These are phyloP conservation scores for Oryzaephilus surinamensis DNA, from an alignment of 1,140 invertebrate species.

Conservation along the genomic window DNA sequence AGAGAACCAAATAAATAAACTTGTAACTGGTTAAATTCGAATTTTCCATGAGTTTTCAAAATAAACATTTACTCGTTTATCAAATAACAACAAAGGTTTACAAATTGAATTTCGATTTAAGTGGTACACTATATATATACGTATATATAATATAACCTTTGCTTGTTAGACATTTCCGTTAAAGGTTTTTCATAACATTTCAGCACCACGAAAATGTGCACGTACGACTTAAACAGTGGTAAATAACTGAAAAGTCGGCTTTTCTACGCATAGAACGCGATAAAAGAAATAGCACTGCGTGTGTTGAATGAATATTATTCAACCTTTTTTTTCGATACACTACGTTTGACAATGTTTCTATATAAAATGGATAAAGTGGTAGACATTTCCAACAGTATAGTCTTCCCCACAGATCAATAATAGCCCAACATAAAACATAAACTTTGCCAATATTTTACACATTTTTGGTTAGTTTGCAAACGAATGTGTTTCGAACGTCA, in stretches of 20 bases:
- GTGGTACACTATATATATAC: too few species aligned
- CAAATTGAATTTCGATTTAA: conserved; percentile 11
- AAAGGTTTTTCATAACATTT: conserved; percentile 11
- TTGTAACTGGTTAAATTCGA: too few species aligned
- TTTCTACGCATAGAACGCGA: conserved; percentile 13
- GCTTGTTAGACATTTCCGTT: conserved; percentile 5
- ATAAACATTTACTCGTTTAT: too few species aligned
- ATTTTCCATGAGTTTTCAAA: too few species aligned
- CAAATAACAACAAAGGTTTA: too few species aligned
- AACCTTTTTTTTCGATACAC: conserved; percentile 7
- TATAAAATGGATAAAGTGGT: conserved; percentile 6
- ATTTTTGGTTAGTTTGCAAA: too few species aligned
- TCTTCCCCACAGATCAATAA: too few species aligned
- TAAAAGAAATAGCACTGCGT: conserved; percentile 15
- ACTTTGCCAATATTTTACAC: too few species aligned
- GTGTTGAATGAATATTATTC: conserved; percentile 13
- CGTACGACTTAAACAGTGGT: conserved; percentile 11
- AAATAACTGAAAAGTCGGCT: conserved; percentile 15
- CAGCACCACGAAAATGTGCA: conserved; percentile 10
- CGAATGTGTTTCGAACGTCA: too few species aligned
- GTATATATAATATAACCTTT: conserved; percentile 4
- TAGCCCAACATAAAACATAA: too few species aligned
- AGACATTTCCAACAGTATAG: too few species aligned
- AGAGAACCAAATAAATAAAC: too few species aligned
- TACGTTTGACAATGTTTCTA: conserved; percentile 6